Percentiles rank a stretch among this genome's conserved stretches.
phyloP scores from a whole-genome alignment of 1,140 invertebrate genomes.

The Elysia chlorotica region DNA sequence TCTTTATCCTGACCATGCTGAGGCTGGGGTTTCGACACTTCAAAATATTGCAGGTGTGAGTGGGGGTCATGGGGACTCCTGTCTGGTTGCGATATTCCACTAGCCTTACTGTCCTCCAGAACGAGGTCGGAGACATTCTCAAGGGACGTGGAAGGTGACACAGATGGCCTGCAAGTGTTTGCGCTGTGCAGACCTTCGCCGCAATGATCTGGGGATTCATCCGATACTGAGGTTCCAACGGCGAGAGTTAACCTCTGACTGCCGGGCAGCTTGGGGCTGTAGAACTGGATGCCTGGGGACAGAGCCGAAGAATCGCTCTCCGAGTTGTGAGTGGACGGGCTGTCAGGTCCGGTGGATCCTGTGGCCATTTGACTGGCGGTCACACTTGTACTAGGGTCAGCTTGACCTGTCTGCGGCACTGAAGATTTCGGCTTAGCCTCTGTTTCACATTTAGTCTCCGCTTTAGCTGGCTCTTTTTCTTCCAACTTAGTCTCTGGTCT shows the following conservation, averaged over 20 bases:
- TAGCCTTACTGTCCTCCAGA: not conserved
- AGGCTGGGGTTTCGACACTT: constrained; percentile 22
- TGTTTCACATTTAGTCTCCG: no score
- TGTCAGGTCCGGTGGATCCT: no score
- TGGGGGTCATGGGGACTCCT: not conserved
- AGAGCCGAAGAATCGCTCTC: not conserved
- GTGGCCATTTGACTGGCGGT: no score
- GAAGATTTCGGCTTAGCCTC: no score
- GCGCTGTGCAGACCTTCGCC: not conserved
- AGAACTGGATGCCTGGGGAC: not conserved
- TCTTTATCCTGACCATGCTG: not conserved
- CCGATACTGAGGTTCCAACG: not conserved
- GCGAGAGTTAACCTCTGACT: not conserved
- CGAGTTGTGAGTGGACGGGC: not conserved
- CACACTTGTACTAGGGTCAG: no score
- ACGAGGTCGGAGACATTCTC: not conserved
- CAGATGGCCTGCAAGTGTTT: not conserved
- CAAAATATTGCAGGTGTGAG: constrained; percentile 6
- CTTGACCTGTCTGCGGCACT: no score
- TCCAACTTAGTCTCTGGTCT: no score
- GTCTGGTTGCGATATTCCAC: not conserved
- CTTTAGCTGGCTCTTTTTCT: no score
- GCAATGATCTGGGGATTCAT: not conserved
- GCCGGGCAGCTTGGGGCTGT: not conserved
- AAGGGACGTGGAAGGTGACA: not conserved